Evolutionary conservation across 2,113 vertebrate species (phyloP), one percentile per base, ranked within the genome.

Genomic region (Eidolon helvum): DNA sequence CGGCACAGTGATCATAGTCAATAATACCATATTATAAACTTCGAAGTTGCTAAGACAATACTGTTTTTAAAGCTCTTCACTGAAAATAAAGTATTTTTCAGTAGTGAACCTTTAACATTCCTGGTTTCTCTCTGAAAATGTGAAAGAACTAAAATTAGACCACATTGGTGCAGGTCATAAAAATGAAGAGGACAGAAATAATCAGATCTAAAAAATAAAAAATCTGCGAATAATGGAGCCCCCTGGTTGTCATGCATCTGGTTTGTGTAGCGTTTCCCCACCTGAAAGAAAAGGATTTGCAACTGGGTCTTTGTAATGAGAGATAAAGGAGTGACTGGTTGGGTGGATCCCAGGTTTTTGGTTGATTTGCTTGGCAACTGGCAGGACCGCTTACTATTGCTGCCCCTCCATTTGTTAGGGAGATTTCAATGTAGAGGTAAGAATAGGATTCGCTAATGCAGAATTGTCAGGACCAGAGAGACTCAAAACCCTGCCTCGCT

Each of bases 71-170:
- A 77, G 38, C 19, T 33, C 61, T 48, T 74, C 69, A 26, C 55
- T 35, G 26, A 79, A 83, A 90, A 55, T 40, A 10, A 40, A 61
- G 57, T 45, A 28, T 45, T 55, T 97, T 92, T 83, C 10, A 50
- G 50, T 79, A 63, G 69, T 48, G 35, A 74, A 57, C 28, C 45
- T 83, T 78, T 50, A 53, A 69, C 48, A 38, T 68, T 65, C 40
- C 28, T 61, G 21, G 33, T 57, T 90, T 82, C 74, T 71, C 69
- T 89, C 59, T 90, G 53, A 91, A 90, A 59, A 79, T 68, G 38
- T 21, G 71, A 68, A 77, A 72, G 69, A 92, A 55, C n/a, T 69
- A 77, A 84, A 96, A 77, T 90, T 30, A 87, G 78, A 71, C 26
- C 26, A 7, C 8, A 18, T 12, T 92, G 80, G 15, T 28, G 55